These are phyloP conservation scores for Cyanoderma ruficeps DNA, from an alignment of 2,113 vertebrate species.

Conservation along the genomic window DNA sequence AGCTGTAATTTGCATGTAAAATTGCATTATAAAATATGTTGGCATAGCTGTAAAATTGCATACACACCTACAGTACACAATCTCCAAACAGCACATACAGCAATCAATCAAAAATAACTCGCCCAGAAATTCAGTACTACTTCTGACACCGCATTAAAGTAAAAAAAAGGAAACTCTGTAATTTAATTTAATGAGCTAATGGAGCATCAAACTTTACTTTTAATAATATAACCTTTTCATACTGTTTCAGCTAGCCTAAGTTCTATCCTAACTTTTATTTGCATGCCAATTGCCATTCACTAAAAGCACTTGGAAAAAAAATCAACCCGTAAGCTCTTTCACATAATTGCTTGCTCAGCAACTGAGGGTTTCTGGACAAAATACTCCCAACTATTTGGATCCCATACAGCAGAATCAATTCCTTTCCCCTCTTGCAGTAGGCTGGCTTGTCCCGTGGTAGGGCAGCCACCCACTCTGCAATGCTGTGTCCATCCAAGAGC, in stretches of 20 bases:
- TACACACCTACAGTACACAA: neutral
- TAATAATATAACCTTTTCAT: neutral
- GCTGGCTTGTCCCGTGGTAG: rapidly evolving
- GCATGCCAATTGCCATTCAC: neutral
- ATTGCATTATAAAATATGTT: neutral
- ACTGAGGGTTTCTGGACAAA: neutral
- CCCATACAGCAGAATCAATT: neutral
- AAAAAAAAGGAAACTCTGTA: neutral
- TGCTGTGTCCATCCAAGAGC: neutral
- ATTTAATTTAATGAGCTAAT: neutral
- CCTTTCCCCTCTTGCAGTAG: too few relatives aligned
- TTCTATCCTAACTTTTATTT: neutral
- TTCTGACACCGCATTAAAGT: neutral
- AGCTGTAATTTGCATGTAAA: neutral
- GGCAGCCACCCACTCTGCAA: rapidly evolving
- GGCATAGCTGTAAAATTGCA: neutral
- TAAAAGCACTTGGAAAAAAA: neutral
- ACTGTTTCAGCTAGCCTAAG: neutral
- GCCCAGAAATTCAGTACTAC: neutral
- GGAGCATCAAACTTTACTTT: neutral
- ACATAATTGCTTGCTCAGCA: neutral
- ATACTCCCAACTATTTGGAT: neutral
- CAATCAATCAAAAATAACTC: neutral
- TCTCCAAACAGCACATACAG: neutral
- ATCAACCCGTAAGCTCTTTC: neutral